Base-by-base conservation (phyloP, 2,797 vertebrate species). In the Hemibagrus guttatus region DNA sequence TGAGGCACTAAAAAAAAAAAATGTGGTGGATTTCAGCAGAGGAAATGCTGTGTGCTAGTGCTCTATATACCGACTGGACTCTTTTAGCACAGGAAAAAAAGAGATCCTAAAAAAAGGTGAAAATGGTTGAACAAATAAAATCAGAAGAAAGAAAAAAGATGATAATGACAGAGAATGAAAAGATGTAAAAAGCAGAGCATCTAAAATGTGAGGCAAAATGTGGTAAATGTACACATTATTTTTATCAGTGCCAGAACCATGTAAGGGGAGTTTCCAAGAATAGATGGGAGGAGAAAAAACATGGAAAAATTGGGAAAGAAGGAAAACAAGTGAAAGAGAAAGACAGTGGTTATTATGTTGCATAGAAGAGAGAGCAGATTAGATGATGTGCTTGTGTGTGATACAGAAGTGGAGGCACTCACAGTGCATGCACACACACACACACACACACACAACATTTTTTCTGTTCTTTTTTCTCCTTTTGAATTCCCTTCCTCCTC, bases 191-290 rank as follows among this genome's bases (percentile, higher is more conserved):
- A 74, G 39, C 6, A 69, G 39, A 13, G 35, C 31, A 8, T 35
- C 16, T 14, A 52, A 76, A 54, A 14, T 80, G 31, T 59, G 19
- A 39, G 3, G 61, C 31, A 35, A 21, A 31, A 12, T 39, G 26
- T 61, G 13, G 8, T 63, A 39, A 26, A 59, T 5, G 28, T 75
- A 19, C 1, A 31, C n/a, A 11, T 76, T 56, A 17, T 28, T 31
- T 8, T 31, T 56, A 12, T 76, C 16, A 56, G 11, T 56, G 28
- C 86, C 79, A 84, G 71, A 39, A 64, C 92, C 93, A 93, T 92
- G 88, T 91, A 91, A 90, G 83, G 89, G 93, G 93, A 94, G 94
- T 95, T 93, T 89, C 86, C 89, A 87, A 89, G 89, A 80, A 76
- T 88, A 92, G 72, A 87, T 86, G 88, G 86, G 91, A 89, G 90